Evolutionary conservation across 2,888 invertebrate genomes (phyloP), one percentile per base, ranked within the genome.

Genomic region (Sycophila texana): DNA sequence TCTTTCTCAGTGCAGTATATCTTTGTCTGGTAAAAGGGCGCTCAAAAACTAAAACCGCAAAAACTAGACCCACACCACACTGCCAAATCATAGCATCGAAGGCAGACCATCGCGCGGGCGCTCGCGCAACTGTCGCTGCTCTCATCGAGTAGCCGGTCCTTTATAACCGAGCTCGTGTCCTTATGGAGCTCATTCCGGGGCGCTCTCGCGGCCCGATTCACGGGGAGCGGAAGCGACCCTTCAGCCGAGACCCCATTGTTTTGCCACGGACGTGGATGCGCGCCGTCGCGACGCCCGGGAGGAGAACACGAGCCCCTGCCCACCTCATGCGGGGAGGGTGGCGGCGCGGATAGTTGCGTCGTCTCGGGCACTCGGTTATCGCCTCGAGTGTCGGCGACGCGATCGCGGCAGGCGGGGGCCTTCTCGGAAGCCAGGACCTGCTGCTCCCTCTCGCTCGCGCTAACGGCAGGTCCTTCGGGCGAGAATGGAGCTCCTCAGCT

Each of bases 361-460:
- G 7, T 13, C 26, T 5, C 12, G 16, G 26, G n/a, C 16, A 3
- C 3, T 53, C 20, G 53, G 49, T 66, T 72, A 66, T 72, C 30
- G 72, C 58, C 30, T 58, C 65, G 39, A 71, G 51, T 57, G 68
- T 4, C 26, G 13, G 12, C 55, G 18, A 4, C 47, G 47, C n/a
- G 26, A 47, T 39, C 49, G 22, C 55, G 58, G 57, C 77, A 67
- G 72, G 49, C 65, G 65, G 79, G 65, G 60, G 53, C 30, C 65
- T 79, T 79, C 79, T 68, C 10, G 51, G 79, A 79, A 79, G 7
- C n/a, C 7, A 79, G 71, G 74, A 79, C 79, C 60, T 74, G 79
- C 79, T 47, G 57, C 49, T 53, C 20, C 14, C 20, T 10, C 39
- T 65, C 30, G 57, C 57, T 60, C 39, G n/a, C 26, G 20, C 26